Percentiles rank a stretch among this genome's conserved stretches.
Evolutionary conservation across 2,113 vertebrate species (phyloP).

Genomic region (Leptodactylus fuscus): DNA sequence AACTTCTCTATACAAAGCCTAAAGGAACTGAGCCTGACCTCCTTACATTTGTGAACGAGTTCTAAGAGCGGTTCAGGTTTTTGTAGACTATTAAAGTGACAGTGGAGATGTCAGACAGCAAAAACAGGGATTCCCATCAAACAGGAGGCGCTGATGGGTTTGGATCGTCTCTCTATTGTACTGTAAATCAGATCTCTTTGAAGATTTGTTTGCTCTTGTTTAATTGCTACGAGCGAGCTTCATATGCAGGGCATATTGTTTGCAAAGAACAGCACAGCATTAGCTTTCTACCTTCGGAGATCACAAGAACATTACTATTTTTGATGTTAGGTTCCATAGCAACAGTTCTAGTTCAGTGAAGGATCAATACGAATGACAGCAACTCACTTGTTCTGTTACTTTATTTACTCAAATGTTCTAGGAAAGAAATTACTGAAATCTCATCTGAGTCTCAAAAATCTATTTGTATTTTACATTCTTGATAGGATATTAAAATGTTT

Average conservation of each 20-base stretch:
- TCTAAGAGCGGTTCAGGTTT: not conserved
- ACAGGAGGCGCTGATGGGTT: not conserved
- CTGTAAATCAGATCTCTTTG: constrained; percentile 40
- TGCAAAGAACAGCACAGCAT: constrained; percentile 33
- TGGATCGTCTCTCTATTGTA: not conserved
- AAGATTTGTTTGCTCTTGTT: constrained; percentile 47
- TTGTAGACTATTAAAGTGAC: not conserved
- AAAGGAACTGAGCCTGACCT: not conserved
- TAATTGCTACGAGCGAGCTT: constrained; percentile 49
- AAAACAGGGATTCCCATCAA: not conserved
- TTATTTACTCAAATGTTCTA: not conserved
- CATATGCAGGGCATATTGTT: constrained; percentile 56
- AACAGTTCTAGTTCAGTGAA: constrained; percentile 54
- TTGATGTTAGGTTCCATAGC: constrained; percentile 59
- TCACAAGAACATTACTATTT: constrained; percentile 59
- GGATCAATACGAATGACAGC: constrained; percentile 38
- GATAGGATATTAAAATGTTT: not conserved
- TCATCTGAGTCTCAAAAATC: not conserved
- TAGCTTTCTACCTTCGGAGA: constrained; percentile 56
- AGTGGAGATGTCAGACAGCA: not conserved
- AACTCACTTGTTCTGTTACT: constrained; percentile 4
- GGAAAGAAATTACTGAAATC: not conserved
- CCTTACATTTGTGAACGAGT: not conserved
- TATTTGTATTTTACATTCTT: not conserved
- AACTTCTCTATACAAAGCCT: not conserved